These are phyloP conservation scores for Agrochola lychnidis DNA, from an alignment of 2,888 invertebrate species.

Conservation along the genomic window DNA sequence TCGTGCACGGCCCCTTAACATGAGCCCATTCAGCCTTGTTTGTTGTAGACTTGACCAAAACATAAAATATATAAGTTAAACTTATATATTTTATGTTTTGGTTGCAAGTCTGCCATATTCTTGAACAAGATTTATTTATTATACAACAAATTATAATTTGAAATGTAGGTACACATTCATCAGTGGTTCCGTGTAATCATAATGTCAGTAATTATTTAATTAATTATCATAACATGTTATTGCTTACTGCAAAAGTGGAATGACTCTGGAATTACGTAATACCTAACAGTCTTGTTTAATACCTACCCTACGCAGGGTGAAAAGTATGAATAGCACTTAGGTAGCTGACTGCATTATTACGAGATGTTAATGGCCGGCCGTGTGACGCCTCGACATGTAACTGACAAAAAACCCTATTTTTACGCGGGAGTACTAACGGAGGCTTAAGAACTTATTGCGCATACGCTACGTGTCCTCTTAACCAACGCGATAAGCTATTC, in stretches of 20 bases:
- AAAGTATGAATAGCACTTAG: neutral
- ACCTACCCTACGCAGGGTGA: neutral
- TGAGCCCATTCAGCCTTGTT: too few relatives aligned
- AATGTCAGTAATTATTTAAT: constrained; percentile 22
- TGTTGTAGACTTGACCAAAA: too few relatives aligned
- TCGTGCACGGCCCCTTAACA: too few relatives aligned
- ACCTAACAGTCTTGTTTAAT: neutral
- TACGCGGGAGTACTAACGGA: neutral
- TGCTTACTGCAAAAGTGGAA: constrained; percentile 28
- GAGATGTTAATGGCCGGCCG: neutral
- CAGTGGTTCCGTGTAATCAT: constrained; percentile 14
- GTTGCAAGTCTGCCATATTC: neutral
- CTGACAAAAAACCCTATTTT: neutral
- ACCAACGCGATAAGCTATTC: too few relatives aligned
- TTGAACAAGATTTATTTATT: constrained; percentile 5
- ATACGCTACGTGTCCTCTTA: neutral
- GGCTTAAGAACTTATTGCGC: neutral
- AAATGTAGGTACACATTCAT: constrained; percentile 25
- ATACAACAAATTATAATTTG: constrained; percentile 2
- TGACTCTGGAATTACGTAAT: constrained; percentile 2
- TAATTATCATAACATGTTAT: constrained; percentile 37
- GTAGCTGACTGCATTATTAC: neutral
- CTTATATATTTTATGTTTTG: too few relatives aligned
- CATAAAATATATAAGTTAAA: too few relatives aligned
- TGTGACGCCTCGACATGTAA: neutral